Evolutionary conservation across 1,140 invertebrate species (phyloP), one percentile per base, ranked within the genome.

Genomic region (Scylla paramamosain): DNA sequence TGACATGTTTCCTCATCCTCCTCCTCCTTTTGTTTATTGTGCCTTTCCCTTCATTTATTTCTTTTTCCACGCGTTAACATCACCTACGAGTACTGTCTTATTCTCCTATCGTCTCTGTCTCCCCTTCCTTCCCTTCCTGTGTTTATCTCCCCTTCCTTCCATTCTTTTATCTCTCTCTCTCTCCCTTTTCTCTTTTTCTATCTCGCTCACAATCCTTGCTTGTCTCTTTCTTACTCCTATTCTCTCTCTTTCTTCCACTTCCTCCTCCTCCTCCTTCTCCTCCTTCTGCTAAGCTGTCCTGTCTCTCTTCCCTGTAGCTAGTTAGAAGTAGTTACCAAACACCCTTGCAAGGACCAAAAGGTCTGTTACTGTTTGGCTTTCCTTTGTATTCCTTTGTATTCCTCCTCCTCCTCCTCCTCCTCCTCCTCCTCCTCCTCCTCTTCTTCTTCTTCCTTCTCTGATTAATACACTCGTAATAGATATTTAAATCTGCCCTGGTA

Each of bases 391-490:
- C n/a, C n/a, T n/a, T n/a, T n/a, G n/a, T n/a, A n/a, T n/a, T 20
- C 52, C 29, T 25, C 90, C 39, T n/a, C 88, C 39, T 25, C 48
- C 52, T 28, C 90, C 59, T 29, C 90, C 20, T 14, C 52, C 28
- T 91, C 52, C 29, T 32, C 90, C n/a, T 67, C 90, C 28, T 28
- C 39, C 84, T 28, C 31, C 31, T 28, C 25, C 84, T 25, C 31
- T 10, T 6, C 14, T 16, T n/a, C 25, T 10, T 10, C 31, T 39
- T 28, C 84, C 31, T 46, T 25, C 84, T 46, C 84, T 90, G 88
- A 90, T 90, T 90, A 48, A 90, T 52, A 90, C 88, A 45, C 88
- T 48, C 25, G 32, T 90, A 48, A 48, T 90, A 46, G 45, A 46
- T 90, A 48, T 90, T 48, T 90, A 46, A 28, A 90, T 90, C 45